phyloP scores from a whole-genome alignment of 1,140 invertebrate genomes.

The Steinernema khuongi region DNA sequence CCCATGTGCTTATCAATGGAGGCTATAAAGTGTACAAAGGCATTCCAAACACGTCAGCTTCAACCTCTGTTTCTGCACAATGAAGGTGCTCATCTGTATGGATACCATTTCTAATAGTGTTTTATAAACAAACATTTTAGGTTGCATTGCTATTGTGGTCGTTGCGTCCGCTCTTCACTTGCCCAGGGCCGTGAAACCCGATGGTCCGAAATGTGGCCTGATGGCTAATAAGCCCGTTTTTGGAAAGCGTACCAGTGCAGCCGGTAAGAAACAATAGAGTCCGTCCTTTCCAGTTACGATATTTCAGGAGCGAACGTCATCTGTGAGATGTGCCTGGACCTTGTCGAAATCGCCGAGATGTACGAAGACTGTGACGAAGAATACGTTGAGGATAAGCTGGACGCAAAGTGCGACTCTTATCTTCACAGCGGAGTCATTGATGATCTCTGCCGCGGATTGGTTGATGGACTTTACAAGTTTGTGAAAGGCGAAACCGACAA shows the following conservation, averaged over 20 bases:
- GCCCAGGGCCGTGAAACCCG: neutral
- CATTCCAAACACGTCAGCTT: neutral
- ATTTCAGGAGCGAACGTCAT: neutral
- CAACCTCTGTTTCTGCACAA: neutral
- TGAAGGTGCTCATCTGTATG: neutral
- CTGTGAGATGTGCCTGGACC: slow-evolving; percentile 2
- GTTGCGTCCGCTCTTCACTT: neutral
- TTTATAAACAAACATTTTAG: neutral
- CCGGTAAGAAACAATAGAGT: neutral
- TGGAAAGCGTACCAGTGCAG: neutral
- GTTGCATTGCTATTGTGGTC: neutral
- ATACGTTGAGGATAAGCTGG: neutral
- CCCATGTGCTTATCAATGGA: neutral
- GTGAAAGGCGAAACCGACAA: neutral
- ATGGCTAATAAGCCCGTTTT: neutral
- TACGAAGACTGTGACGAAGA: neutral
- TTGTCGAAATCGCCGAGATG: neutral
- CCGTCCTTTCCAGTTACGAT: neutral
- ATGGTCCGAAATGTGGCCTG: neutral
- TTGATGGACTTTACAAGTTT: neutral
- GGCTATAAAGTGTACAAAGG: neutral
- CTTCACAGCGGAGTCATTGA: neutral
- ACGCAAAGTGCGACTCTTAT: neutral
- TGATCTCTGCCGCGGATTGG: neutral
- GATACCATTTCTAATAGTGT: neutral